phyloP scores from a whole-genome alignment of 2,113 vertebrate genomes.

The Pachycephala philippinensis region DNA sequence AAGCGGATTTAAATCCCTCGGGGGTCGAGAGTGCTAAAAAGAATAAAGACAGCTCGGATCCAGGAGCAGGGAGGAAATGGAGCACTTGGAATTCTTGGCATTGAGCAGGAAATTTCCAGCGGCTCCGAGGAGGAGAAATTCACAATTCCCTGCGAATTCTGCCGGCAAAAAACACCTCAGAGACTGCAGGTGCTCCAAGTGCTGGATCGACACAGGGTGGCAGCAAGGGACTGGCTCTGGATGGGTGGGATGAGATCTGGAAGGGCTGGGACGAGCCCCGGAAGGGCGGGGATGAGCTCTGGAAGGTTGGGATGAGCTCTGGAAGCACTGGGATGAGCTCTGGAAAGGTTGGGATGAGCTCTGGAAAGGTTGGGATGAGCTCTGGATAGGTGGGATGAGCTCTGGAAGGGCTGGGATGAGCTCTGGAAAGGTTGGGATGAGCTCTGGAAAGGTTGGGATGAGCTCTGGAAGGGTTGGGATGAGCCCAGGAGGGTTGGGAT shows the following conservation, averaged over 20 bases:
- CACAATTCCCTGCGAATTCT: background rate
- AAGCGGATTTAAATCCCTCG: background rate
- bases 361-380: background rate
- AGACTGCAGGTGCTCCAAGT: fast-evolving
- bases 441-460: fast-evolving
- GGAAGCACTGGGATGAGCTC: fast-evolving
- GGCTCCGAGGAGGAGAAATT: fast-evolving
- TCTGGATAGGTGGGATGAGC: background rate
- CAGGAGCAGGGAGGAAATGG: background rate
- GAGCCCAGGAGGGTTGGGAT: fast-evolving
- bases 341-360: fast-evolving
- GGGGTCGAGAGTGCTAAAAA: fast-evolving
- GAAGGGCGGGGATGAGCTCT: background rate
- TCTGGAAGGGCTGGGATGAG: background rate
- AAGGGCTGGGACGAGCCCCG: too few species aligned
- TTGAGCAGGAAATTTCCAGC: background rate
- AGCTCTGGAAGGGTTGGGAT: background rate
- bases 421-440: background rate
- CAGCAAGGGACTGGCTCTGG: slow-evolving; percentile 15
- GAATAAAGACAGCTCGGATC: background rate
- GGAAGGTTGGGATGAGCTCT: background rate
- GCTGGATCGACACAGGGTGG: slow-evolving; percentile 50
- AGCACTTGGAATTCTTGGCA: background rate
- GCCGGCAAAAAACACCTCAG: background rate
- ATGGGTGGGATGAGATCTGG: background rate